Evolutionary conservation across 2,797 vertebrate species (phyloP).

Genomic region (Coranthus polyacanthus): DNA sequence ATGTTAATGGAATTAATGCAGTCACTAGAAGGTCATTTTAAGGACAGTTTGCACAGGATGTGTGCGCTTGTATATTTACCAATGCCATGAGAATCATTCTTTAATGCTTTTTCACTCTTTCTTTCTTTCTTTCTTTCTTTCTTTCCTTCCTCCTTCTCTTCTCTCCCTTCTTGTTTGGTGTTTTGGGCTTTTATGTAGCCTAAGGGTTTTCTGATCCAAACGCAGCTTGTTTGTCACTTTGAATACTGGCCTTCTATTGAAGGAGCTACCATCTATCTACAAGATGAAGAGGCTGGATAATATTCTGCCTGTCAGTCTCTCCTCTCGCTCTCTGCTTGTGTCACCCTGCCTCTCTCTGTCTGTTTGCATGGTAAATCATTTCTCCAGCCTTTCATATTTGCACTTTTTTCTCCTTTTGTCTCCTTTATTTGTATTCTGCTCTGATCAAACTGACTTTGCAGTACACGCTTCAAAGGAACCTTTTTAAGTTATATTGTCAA

Average conservation of each 20-base stretch:
- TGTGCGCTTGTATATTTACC: not conserved
- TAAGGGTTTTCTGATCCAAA: slow-evolving; percentile 16
- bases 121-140: not conserved
- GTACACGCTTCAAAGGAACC: not conserved
- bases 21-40: not conserved
- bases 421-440: not conserved
- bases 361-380: slow-evolving; percentile 17
- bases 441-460: not conserved
- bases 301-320: slow-evolving; percentile 46
- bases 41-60: too few species aligned
- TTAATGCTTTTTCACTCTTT: not conserved
- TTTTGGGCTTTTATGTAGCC: too few species aligned
- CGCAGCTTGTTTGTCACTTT: slow-evolving; percentile 16
- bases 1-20: not conserved
- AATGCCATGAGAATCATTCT: too few species aligned
- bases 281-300: slow-evolving; percentile 27
- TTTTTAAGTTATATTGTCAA: not conserved
- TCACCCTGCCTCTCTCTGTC: slow-evolving; percentile 1
- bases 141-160: not conserved
- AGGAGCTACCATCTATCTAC: slow-evolving; percentile 26
- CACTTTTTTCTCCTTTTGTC: not conserved
- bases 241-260: slow-evolving; percentile 6
- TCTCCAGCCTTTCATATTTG: slow-evolving; percentile 16
- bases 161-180: not conserved
- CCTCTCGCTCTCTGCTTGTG: slow-evolving; percentile 7